Percentiles rank a stretch among this genome's conserved stretches.
These are phyloP conservation scores for Solenodon paradoxus DNA, from an alignment of 2,113 vertebrate genomes.

Conservation along the genomic window DNA sequence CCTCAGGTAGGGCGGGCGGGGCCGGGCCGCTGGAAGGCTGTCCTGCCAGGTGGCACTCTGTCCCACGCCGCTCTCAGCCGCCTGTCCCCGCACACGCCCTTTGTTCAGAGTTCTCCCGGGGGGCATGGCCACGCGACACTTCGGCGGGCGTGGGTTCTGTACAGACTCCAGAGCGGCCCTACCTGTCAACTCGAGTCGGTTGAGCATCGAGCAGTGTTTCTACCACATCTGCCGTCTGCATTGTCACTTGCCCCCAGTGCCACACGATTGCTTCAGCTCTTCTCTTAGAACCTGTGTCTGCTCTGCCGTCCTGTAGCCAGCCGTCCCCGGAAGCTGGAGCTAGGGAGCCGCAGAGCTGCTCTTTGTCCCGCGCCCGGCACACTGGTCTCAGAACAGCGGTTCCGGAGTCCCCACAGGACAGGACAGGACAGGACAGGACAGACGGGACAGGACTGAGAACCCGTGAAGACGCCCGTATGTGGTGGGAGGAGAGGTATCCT, in stretches of 20 bases:
- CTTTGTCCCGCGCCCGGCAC: accelerated
- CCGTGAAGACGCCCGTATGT: too few species aligned
- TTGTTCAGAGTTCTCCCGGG: too few species aligned
- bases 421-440: too few species aligned
- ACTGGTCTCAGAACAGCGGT: not conserved
- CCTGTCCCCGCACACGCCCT: too few species aligned
- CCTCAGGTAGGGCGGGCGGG: conserved; percentile 94
- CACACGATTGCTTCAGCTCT: not conserved
- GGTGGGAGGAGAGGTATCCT: too few species aligned
- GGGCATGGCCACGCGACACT: too few species aligned
- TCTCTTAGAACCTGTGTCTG: not conserved
- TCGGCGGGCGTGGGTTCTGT: too few species aligned
- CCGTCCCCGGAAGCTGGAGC: not conserved
- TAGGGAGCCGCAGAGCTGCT: not conserved
- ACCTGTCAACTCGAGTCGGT: not conserved
- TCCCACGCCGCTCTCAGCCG: too few species aligned
- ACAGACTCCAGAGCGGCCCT: too few species aligned
- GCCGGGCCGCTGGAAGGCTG: not conserved
- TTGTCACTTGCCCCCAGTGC: too few species aligned
- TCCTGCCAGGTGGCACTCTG: too few species aligned
- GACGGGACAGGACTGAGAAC: not conserved
- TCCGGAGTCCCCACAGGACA: not conserved
- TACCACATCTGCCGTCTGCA: not conserved
- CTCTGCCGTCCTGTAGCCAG: not conserved
- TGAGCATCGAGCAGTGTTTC: accelerated